phyloP scores from a whole-genome alignment of 2,113 vertebrate genomes.

The Centropus bengalensis region DNA sequence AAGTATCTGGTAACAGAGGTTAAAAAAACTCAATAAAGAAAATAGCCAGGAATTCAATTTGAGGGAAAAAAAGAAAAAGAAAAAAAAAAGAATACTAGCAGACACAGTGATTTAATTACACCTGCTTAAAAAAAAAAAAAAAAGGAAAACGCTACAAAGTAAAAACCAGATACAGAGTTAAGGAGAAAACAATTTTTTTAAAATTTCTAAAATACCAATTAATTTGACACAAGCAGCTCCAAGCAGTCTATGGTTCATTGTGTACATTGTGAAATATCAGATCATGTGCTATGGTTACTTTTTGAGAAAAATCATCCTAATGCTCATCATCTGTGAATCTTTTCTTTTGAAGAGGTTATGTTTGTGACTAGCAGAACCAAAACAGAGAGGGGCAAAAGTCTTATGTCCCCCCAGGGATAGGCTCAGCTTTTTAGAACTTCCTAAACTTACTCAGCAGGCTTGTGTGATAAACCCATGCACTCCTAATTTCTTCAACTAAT shows the following conservation, averaged over 20 bases:
- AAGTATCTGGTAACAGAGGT: neutral
- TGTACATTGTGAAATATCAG: neutral
- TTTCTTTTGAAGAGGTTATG: neutral
- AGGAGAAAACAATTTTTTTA: neutral
- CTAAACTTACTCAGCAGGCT: neutral
- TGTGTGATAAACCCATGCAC: neutral
- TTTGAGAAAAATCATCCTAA: neutral
- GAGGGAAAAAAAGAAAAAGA: no score
- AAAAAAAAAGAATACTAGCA: neutral
- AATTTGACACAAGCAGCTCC: neutral
- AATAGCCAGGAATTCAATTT: neutral
- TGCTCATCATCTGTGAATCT: neutral
- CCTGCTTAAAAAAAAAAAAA: neutral
- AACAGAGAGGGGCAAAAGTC: neutral
- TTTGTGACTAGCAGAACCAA: neutral
- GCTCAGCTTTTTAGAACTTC: neutral
- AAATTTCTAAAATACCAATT: neutral
- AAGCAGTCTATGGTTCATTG: neutral
- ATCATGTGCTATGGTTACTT: neutral
- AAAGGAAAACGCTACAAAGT: neutral
- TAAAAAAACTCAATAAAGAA: neutral
- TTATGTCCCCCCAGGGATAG: neutral
- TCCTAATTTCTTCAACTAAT: neutral
- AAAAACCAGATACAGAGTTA: neutral
- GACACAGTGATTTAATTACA: neutral